Conservation (phyloP, 2,797 vertebrate genomes). For the Carapus acus region DNA sequence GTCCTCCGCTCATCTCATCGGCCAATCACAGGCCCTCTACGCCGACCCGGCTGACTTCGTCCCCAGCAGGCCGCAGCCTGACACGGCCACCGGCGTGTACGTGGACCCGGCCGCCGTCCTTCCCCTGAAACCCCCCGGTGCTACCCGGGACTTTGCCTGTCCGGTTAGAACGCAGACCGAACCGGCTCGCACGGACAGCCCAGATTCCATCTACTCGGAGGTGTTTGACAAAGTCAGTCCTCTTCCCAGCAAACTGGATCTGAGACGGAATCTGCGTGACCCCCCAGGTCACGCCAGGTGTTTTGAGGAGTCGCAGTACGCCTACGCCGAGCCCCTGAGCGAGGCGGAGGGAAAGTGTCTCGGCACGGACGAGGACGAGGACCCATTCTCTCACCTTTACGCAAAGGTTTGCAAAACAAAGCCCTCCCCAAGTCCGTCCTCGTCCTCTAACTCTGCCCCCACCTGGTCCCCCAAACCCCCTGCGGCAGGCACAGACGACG, state of each 20-base stretch:
- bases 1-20: background rate
- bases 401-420: conserved; percentile 55
- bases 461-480: background rate
- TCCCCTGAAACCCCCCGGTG: conserved; percentile 45
- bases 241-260: conserved; percentile 8
- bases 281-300: conserved; percentile 48
- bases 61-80: background rate
- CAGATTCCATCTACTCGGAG: conserved; percentile 62
- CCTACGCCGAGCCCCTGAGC: conserved; percentile 42
- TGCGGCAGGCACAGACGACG: background rate
- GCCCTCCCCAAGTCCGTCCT: background rate
- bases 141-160: conserved; percentile 29
- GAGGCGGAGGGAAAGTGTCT: background rate
- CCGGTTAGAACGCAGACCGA: no score
- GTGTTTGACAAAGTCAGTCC: conserved; percentile 60
- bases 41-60: conserved; percentile 54
- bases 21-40: conserved; percentile 57
- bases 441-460: background rate
- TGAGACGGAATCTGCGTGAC: conserved; percentile 15
- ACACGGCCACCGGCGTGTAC: conserved; percentile 27
- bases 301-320: conserved; percentile 41
- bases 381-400: conserved; percentile 61
- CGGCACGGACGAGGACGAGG: conserved; percentile 18
- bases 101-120: conserved; percentile 55
- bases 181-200: accelerated